A percentile compares a stretch with the other conserved stretches of the same genome.
These are phyloP conservation scores for Apocrypta bakeri DNA, from an alignment of 1,140 invertebrate genomes.

Conservation along the genomic window DNA sequence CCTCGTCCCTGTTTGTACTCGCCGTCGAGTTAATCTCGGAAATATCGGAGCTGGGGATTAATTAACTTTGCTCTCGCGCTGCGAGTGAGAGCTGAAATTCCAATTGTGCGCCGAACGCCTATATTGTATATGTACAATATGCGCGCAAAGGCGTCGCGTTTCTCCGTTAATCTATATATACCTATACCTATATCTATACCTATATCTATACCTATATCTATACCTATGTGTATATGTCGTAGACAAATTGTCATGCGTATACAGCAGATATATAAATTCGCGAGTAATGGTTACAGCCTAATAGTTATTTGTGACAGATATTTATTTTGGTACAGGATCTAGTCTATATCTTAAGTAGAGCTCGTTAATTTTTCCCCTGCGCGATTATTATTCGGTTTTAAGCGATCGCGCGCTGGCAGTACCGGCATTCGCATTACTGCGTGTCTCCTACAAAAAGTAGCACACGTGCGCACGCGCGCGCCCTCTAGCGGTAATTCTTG, in stretches of 20 bases:
- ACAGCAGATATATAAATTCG: too few relatives aligned
- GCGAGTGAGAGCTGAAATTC: conserved; percentile 47
- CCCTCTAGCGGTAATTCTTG: neutral
- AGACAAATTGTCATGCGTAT: too few relatives aligned
- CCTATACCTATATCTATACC: too few relatives aligned
- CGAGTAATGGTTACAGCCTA: conserved; percentile 11
- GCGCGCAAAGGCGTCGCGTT: too few relatives aligned
- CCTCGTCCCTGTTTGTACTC: neutral
- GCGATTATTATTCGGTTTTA: neutral
- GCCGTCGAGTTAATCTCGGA: conserved; percentile 20
- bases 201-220: too few relatives aligned
- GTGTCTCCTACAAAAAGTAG: too few relatives aligned
- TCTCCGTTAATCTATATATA: neutral
- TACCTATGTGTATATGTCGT: too few relatives aligned
- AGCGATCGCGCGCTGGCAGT: neutral
- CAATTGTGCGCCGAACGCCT: neutral
- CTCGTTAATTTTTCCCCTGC: neutral
- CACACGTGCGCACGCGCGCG: too few relatives aligned
- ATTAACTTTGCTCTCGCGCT: conserved; percentile 41
- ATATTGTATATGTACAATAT: neutral
- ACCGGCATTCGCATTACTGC: too few relatives aligned
- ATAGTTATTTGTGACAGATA: conserved; percentile 39
- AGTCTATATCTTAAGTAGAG: conserved; percentile 26
- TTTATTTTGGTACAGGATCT: conserved; percentile 25
- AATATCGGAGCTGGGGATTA: conserved; percentile 48